A percentile compares a stretch with the other conserved stretches of the same genome.
phyloP scores from a whole-genome alignment of 2,113 vertebrate genomes.

The Podiceps cristatus region DNA sequence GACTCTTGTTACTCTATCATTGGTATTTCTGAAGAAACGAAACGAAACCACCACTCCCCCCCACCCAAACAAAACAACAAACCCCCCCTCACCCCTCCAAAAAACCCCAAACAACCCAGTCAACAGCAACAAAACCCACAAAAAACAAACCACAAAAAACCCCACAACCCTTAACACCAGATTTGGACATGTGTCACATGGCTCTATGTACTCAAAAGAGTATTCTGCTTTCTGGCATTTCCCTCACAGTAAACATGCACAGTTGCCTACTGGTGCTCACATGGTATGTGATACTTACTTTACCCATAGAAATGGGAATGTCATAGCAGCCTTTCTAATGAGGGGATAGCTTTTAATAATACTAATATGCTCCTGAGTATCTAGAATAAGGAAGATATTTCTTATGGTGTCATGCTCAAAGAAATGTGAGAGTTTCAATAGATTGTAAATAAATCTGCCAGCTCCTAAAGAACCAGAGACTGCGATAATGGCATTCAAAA shows the following conservation, averaged over 20 bases:
- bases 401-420: background rate
- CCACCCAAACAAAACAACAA: too few relatives aligned
- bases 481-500: background rate
- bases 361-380: background rate
- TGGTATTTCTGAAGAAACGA: background rate
- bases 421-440: background rate
- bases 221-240: background rate
- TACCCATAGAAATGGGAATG: background rate
- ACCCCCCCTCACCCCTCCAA: too few relatives aligned
- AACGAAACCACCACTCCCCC: too few relatives aligned
- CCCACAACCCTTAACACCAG: background rate
- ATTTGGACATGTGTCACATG: background rate
- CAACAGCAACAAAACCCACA: too few relatives aligned
- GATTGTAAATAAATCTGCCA: slow-evolving; percentile 40
- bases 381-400: background rate
- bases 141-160: background rate
- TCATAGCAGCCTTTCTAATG: background rate
- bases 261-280: background rate
- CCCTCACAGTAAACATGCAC: background rate
- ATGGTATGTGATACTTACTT: background rate
- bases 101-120: too few relatives aligned
- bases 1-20: background rate
- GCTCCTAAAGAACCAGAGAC: background rate
- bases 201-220: background rate
- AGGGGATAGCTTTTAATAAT: background rate